A percentile compares a stretch with the other conserved stretches of the same genome.
Evolutionary conservation across 2,888 invertebrate genomes (phyloP).

Genomic region (Arenicola marina): DNA sequence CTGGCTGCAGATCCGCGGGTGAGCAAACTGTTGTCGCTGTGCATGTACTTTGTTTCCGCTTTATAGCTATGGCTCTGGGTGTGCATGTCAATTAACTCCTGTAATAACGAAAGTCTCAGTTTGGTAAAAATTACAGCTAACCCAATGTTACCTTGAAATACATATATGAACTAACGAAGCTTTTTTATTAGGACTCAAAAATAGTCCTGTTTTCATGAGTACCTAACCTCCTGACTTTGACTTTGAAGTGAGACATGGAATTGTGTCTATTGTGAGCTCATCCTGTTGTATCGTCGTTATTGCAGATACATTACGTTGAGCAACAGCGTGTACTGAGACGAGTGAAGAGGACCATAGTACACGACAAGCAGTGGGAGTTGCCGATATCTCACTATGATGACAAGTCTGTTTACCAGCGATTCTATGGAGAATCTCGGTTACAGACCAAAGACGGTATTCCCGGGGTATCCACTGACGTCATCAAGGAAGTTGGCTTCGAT

Average conservation of each 20-base stretch:
- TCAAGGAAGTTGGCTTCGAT: slow-evolving; percentile 31
- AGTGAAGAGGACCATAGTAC: slow-evolving; percentile 40
- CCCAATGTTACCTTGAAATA: not conserved
- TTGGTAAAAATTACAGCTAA: too few species aligned
- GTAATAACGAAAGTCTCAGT: too few species aligned
- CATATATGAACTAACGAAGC: too few species aligned
- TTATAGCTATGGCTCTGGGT: too few species aligned
- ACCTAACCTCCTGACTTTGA: too few species aligned
- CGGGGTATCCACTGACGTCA: not conserved
- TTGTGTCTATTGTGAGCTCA: not conserved
- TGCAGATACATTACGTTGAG: slow-evolving; percentile 47
- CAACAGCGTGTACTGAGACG: slow-evolving; percentile 45
- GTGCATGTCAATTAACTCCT: too few species aligned
- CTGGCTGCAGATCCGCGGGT: not conserved
- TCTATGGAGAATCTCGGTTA: slow-evolving; percentile 11
- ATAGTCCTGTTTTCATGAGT: too few species aligned
- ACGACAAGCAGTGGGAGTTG: slow-evolving; percentile 51
- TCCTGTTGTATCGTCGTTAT: not conserved
- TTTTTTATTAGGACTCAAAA: too few species aligned
- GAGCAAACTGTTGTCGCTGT: too few species aligned
- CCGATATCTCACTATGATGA: slow-evolving; percentile 41
- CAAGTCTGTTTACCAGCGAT: slow-evolving; percentile 41
- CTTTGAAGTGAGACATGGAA: not conserved
- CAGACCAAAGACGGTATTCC: slow-evolving; percentile 2
- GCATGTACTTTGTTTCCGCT: too few species aligned